phyloP scores from a whole-genome alignment of 2,113 vertebrate species.

The Agelaius phoeniceus region DNA sequence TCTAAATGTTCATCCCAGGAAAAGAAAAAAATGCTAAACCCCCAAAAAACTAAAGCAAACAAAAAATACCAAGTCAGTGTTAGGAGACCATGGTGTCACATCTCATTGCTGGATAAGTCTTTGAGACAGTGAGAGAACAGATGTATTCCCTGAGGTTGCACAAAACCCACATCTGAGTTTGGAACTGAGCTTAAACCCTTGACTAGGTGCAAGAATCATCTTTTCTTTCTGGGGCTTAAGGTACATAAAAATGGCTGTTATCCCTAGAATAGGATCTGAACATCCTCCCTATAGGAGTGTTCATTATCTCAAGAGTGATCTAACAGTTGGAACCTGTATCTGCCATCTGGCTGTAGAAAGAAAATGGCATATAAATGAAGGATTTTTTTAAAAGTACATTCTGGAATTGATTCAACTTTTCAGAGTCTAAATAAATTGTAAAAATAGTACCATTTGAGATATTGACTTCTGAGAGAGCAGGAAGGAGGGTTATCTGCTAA shows the following conservation, averaged over 20 bases:
- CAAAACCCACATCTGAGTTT: not conserved
- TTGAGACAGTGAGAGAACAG: not conserved
- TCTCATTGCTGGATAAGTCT: not conserved
- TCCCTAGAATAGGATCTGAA: not conserved
- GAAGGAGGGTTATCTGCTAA: not conserved
- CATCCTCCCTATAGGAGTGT: not conserved
- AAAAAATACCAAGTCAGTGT: not conserved
- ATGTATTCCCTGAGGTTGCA: not conserved
- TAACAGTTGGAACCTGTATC: not conserved
- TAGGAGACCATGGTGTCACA: not conserved
- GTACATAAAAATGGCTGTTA: not conserved
- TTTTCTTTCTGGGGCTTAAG: not conserved
- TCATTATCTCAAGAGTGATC: not conserved
- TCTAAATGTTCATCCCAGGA: not conserved
- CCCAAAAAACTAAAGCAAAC: not conserved
- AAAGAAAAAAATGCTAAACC: not conserved
- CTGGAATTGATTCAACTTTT: not conserved
- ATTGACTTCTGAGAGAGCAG: not conserved
- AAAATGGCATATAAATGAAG: not conserved
- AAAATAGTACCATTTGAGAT: not conserved
- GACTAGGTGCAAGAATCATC: not conserved
- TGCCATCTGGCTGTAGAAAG: not conserved
- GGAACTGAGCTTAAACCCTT: not conserved
- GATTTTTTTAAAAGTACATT: not conserved
- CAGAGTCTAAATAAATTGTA: not conserved